Conservation (phyloP, 2,113 vertebrate genomes). For the Baryphthengus martii region DNA sequence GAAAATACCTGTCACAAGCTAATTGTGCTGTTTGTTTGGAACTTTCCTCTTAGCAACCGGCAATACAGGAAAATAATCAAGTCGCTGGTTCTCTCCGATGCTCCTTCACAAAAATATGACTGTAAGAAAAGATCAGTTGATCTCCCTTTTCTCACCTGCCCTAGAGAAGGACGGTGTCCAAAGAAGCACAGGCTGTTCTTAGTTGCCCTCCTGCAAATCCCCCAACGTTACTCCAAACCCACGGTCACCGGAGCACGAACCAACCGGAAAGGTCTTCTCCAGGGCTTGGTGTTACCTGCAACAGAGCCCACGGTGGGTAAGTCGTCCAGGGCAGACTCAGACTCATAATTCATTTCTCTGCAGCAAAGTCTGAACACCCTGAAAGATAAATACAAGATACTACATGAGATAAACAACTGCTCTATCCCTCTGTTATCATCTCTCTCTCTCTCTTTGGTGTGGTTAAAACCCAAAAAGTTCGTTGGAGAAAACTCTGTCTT, state of each 20-base stretch:
- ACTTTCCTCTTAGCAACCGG: slow-evolving; percentile 2
- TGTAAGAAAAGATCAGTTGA: background rate
- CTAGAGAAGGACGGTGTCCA: background rate
- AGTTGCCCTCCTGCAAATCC: background rate
- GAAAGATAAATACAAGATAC: background rate
- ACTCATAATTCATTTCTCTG: background rate
- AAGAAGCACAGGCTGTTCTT: background rate
- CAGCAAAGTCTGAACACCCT: background rate
- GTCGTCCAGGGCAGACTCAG: too few species aligned
- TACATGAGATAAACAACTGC: background rate
- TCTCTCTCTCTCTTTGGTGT: background rate
- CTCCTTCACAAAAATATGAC: background rate
- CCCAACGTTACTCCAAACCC: background rate
- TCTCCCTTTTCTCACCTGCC: background rate
- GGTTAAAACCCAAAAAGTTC: background rate
- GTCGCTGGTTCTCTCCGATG: slow-evolving; percentile 13
- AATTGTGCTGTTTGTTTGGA: background rate
- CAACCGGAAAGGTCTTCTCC: background rate
- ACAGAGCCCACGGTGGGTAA: background rate
- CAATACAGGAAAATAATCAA: background rate
- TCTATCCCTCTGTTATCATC: background rate
- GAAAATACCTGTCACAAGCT: background rate
- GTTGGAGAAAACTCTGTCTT: background rate
- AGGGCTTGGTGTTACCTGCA: background rate
- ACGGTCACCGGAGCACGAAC: background rate